Evolutionary conservation across 92 coral and sea anemone genomes (phyloP).

Genomic region (Heliopora coerulea): DNA sequence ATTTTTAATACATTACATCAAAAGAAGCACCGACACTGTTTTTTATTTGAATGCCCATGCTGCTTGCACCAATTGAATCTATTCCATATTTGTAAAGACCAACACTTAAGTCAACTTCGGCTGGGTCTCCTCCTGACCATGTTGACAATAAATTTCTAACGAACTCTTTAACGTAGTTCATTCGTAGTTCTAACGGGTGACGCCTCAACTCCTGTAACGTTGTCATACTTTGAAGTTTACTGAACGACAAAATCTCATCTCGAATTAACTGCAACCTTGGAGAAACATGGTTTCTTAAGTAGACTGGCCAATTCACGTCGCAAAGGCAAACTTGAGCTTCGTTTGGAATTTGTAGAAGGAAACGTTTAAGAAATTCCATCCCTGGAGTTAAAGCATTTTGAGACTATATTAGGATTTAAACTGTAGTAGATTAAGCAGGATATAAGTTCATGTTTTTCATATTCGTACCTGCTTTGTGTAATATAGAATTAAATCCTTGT

Average conservation of each 20-base stretch:
- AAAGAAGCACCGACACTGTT: constrained; percentile 49
- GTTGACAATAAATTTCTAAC: constrained; percentile 21
- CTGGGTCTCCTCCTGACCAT: constrained; percentile 45
- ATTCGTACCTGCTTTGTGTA: constrained; percentile 48
- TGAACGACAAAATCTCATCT: constrained; percentile 42
- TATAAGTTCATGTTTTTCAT: neutral
- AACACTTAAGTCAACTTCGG: constrained; percentile 52
- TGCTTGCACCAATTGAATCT: constrained; percentile 60
- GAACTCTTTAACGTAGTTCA: constrained; percentile 24
- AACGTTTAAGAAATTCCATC: too few species aligned
- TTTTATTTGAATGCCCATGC: constrained; percentile 50
- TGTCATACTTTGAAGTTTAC: constrained; percentile 32
- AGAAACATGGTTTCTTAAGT: constrained; percentile 6
- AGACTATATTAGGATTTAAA: neutral
- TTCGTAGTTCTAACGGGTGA: too few species aligned
- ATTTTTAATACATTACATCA: constrained; percentile 45
- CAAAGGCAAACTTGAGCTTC: constrained; percentile 30
- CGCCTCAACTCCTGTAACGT: constrained; percentile 34
- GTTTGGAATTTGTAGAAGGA: constrained; percentile 6
- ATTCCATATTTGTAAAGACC: constrained; percentile 51
- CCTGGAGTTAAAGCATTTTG: neutral
- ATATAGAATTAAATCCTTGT: constrained; percentile 47
- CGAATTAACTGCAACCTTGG: neutral
- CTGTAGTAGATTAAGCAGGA: neutral
- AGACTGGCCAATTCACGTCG: constrained; percentile 43